phyloP scores from a whole-genome alignment of 1,140 invertebrate species.

The Drosophila lini region DNA sequence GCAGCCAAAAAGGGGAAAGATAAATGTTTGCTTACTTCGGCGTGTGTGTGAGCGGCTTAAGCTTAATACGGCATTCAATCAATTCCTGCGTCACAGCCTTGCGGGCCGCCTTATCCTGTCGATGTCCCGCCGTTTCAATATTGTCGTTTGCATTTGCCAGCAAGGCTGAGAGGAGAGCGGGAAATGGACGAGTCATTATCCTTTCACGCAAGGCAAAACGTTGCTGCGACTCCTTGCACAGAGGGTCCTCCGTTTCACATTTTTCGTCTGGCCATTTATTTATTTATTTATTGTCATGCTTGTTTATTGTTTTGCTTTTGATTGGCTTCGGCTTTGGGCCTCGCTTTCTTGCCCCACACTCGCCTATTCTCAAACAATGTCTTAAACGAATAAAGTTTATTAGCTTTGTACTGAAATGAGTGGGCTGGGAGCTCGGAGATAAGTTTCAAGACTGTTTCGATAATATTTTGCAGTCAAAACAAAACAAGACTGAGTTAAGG shows the following conservation, averaged over 20 bases:
- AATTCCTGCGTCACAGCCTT: slow-evolving; percentile 45
- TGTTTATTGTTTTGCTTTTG: slow-evolving; percentile 79
- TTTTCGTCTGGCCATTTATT: slow-evolving; percentile 64
- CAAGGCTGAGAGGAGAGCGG: slow-evolving; percentile 2
- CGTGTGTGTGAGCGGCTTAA: slow-evolving; percentile 58
- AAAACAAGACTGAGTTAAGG: background rate
- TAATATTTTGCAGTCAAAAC: slow-evolving; percentile 9
- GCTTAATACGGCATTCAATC: slow-evolving; percentile 78
- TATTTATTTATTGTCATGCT: slow-evolving; percentile 79
- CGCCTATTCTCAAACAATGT: background rate
- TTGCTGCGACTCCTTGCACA: slow-evolving; percentile 1
- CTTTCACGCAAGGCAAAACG: slow-evolving; percentile 56
- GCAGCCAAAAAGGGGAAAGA: slow-evolving; percentile 24
- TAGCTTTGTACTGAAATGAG: slow-evolving; percentile 16
- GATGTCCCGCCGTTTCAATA: slow-evolving; percentile 52
- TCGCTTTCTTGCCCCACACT: slow-evolving; percentile 20
- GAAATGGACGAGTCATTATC: slow-evolving; percentile 68
- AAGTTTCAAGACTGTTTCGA: slow-evolving; percentile 9
- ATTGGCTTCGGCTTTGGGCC: slow-evolving; percentile 57
- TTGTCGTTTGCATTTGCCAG: slow-evolving; percentile 62
- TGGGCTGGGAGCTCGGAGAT: slow-evolving; percentile 1
- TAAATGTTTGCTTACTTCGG: slow-evolving; percentile 47
- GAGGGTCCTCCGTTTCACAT: slow-evolving; percentile 24
- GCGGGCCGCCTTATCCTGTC: slow-evolving; percentile 30
- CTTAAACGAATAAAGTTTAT: slow-evolving; percentile 14